Evolutionary conservation across 1,140 invertebrate genomes (phyloP).

Genomic region (Acromyrmex heyeri): DNA sequence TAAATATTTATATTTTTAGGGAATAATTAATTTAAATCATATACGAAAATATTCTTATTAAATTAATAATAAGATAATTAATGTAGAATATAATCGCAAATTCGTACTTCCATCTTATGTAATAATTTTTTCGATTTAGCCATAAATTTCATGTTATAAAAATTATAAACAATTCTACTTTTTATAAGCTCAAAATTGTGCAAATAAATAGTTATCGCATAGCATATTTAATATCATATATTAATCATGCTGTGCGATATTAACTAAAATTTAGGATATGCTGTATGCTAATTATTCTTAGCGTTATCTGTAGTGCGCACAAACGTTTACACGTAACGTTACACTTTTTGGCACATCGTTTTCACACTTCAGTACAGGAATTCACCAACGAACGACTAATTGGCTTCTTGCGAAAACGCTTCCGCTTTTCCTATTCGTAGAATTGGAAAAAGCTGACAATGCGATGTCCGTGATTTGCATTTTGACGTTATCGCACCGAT

Average conservation of each 20-base stretch:
- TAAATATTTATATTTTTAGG: conserved; percentile 2
- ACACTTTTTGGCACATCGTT: conserved; percentile 11
- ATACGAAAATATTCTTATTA: neutral
- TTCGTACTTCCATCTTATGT: too few relatives aligned
- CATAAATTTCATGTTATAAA: neutral
- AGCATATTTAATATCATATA: neutral
- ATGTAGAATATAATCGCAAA: too few relatives aligned
- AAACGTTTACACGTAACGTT: conserved; percentile 41
- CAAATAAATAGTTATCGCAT: neutral
- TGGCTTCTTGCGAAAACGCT: conserved; percentile 56
- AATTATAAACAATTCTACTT: neutral
- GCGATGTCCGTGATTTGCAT: conserved; percentile 64
- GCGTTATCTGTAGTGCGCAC: conserved; percentile 23
- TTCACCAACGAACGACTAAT: conserved; percentile 47
- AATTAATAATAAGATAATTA: neutral
- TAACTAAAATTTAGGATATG: neutral
- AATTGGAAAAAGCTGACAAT: conserved; percentile 47
- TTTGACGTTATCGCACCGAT: conserved; percentile 61
- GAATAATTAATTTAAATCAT: neutral
- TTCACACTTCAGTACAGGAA: conserved; percentile 25
- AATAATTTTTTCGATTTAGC: neutral
- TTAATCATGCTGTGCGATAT: neutral
- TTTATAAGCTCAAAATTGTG: neutral
- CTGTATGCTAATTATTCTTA: neutral
- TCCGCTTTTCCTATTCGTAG: conserved; percentile 55